A percentile compares a stretch with the other conserved stretches of the same genome.
Conservation (phyloP, 1,140 invertebrate genomes). For the Musca domestica region DNA sequence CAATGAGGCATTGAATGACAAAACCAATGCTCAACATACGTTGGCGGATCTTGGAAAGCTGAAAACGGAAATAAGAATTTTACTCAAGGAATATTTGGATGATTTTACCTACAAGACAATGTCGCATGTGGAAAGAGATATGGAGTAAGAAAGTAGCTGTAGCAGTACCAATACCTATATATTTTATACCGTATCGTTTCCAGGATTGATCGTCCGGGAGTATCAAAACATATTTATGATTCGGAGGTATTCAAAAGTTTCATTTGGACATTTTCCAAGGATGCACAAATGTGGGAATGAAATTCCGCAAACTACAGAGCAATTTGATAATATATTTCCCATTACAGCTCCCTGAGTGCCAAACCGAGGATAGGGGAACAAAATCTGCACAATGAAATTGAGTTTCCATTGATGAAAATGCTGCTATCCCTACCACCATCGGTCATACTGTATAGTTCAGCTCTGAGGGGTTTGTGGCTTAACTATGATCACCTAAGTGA, state of each 20-base stretch:
- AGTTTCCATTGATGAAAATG: slow-evolving; percentile 60
- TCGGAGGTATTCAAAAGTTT: slow-evolving; percentile 50
- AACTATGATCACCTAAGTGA: slow-evolving; percentile 63
- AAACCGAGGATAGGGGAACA: slow-evolving; percentile 47
- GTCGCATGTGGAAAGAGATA: slow-evolving; percentile 52
- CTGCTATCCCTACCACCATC: slow-evolving; percentile 60
- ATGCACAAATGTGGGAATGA: slow-evolving; percentile 43
- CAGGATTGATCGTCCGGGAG: slow-evolving; percentile 47
- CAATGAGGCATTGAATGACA: slow-evolving; percentile 39
- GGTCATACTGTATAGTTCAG: slow-evolving; percentile 58
- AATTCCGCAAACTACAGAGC: background rate
- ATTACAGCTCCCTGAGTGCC: slow-evolving; percentile 40
- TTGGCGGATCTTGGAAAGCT: slow-evolving; percentile 38
- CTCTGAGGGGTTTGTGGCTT: slow-evolving; percentile 61
- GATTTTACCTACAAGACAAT: slow-evolving; percentile 53
- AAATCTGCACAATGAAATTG: slow-evolving; percentile 55
- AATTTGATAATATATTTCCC: background rate
- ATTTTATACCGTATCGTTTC: background rate
- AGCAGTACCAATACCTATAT: background rate
- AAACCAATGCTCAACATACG: slow-evolving; percentile 32
- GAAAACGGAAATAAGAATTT: slow-evolving; percentile 46
- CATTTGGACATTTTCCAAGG: slow-evolving; percentile 51
- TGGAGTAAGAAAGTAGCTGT: slow-evolving; percentile 51
- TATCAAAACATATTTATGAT: slow-evolving; percentile 46
- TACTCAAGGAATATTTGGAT: slow-evolving; percentile 45